Evolutionary conservation across 2,113 vertebrate species (phyloP).

Genomic region (Oxyruncus cristatus): DNA sequence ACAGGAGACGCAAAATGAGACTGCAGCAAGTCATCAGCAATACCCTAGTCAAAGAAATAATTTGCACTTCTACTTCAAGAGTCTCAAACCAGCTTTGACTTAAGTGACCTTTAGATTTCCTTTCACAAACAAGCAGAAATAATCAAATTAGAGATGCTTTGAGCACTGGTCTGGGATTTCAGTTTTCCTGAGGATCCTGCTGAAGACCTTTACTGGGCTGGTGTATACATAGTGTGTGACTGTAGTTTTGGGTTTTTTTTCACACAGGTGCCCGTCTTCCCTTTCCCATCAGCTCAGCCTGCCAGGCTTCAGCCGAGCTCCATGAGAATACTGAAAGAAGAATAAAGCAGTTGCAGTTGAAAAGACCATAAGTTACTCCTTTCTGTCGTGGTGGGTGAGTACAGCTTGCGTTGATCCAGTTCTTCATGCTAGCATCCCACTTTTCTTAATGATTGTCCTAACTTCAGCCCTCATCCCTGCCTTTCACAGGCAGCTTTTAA

Average conservation of each 20-base stretch:
- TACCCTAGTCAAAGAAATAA: background rate
- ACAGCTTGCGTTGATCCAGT: background rate
- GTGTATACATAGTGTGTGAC: background rate
- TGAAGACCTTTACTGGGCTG: background rate
- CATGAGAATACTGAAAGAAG: background rate
- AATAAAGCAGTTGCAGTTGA: background rate
- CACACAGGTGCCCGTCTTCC: background rate
- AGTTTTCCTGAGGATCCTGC: background rate
- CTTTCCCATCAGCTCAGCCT: background rate
- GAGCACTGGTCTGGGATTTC: background rate
- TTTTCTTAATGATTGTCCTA: background rate
- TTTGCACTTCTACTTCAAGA: background rate
- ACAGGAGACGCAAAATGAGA: background rate
- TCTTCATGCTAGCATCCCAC: background rate
- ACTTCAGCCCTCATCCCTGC: background rate
- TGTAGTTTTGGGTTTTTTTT: background rate
- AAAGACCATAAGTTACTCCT: background rate
- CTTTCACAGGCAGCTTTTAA: background rate
- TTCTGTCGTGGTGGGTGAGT: background rate
- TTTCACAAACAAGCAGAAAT: background rate
- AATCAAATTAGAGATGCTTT: background rate
- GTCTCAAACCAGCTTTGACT: background rate
- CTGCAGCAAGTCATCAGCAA: background rate
- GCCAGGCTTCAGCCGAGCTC: background rate
- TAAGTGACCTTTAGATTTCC: background rate